Evolutionary conservation across 2,113 vertebrate genomes (phyloP), one percentile per base, ranked within the genome.

Genomic region (Brachyhypopomus gauderio): DNA sequence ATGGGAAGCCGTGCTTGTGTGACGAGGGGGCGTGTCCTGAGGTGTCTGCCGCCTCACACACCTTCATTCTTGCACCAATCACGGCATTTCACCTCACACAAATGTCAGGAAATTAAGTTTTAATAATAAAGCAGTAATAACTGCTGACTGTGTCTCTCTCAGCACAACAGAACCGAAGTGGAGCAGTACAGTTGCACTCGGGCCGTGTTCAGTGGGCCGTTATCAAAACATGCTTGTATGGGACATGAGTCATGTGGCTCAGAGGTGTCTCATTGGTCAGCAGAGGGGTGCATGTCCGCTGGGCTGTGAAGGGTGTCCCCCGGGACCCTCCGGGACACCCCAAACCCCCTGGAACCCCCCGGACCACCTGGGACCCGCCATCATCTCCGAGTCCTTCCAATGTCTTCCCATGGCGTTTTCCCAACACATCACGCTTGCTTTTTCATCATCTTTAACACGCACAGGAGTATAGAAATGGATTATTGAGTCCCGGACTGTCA

Each of bases 351-450:
- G 30, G 1, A 3, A 30, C 30, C 30, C 30, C 30, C 30, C 30
- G 30, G 30, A n/a, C n/a, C n/a, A n/a, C n/a, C n/a, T n/a, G n/a
- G n/a, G n/a, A n/a, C n/a, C n/a, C n/a, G n/a, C n/a, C 60, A 74
- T 52, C 27, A 83, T 75, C 58, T 58, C 62, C 80, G 88, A 89
- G 79, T 84, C 64, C 77, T n/a, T n/a, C n/a, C n/a, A n/a, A n/a
- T n/a, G n/a, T n/a, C n/a, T n/a, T n/a, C n/a, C n/a, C n/a, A n/a
- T n/a, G n/a, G n/a, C n/a, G n/a, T n/a, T n/a, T n/a, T n/a, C n/a
- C n/a, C n/a, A n/a, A n/a, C n/a, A n/a, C n/a, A n/a, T n/a, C n/a
- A n/a, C n/a, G n/a, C n/a, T n/a, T n/a, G 2, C 9, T 63, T 20
- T 58, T 80, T 56, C 16, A 45, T 48, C 45, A 34, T 48, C 52